A percentile compares a stretch with the other conserved stretches of the same genome.
Evolutionary conservation across 2,113 vertebrate genomes (phyloP).

Genomic region (Chionomys nivalis): DNA sequence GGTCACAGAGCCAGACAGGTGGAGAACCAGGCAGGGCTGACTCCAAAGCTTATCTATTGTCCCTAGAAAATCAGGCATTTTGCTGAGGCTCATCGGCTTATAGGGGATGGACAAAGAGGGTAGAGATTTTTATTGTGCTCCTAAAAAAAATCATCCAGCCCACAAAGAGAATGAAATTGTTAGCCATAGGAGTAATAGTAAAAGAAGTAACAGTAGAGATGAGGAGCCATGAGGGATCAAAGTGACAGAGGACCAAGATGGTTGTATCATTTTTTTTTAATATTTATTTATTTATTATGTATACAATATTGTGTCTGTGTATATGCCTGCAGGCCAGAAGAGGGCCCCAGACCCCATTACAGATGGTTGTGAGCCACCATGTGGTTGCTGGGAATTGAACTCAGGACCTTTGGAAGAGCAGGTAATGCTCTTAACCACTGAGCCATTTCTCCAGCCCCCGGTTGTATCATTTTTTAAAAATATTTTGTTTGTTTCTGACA

Average conservation of each 20-base stretch:
- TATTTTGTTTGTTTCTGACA: background rate
- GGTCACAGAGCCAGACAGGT: background rate
- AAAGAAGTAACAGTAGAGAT: background rate
- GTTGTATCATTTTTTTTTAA: no score
- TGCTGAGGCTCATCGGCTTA: background rate
- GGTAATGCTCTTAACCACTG: no score
- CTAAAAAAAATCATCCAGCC: background rate
- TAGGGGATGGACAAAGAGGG: background rate
- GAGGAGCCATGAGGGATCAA: background rate
- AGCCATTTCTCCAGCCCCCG: no score
- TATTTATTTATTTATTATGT: no score
- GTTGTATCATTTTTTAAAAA: no score
- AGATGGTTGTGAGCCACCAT: no score
- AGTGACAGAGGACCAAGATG: background rate
- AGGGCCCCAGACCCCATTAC: no score
- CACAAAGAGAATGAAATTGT: background rate
- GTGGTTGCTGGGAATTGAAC: no score
- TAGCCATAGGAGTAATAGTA: background rate
- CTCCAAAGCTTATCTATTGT: background rate
- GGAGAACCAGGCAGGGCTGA: background rate
- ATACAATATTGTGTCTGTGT: no score
- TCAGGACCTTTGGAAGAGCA: no score
- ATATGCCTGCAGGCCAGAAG: no score
- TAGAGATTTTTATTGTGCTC: background rate
- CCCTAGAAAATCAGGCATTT: background rate